Percentiles rank a stretch among this genome's conserved stretches.
Conservation (phyloP, 1,140 invertebrate genomes). For the Argopecten irradians region DNA sequence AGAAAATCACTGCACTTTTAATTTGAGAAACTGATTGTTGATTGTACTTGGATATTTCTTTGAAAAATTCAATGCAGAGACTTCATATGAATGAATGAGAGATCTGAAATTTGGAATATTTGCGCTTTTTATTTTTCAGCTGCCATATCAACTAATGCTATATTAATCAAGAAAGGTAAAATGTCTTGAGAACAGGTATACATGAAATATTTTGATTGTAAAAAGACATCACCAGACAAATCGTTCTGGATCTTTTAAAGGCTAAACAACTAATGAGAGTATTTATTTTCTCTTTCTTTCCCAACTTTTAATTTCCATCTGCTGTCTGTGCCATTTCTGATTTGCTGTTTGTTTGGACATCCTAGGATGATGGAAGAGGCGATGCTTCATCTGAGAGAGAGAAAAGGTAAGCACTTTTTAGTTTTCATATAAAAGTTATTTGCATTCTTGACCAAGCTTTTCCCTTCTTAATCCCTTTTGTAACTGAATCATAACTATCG, state of each 20-base stretch:
- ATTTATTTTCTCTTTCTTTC: constrained; percentile 59
- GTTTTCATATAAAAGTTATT: not conserved
- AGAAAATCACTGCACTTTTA: too few relatives aligned
- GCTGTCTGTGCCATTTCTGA: constrained; percentile 57
- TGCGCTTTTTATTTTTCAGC: constrained; percentile 17
- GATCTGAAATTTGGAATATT: not conserved
- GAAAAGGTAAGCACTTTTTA: constrained; percentile 48
- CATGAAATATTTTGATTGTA: not conserved
- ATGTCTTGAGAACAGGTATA: not conserved
- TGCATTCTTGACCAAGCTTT: not conserved
- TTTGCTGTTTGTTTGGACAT: constrained; percentile 60
- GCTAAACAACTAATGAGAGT: constrained; percentile 55
- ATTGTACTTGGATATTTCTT: too few relatives aligned
- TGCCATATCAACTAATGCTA: not conserved
- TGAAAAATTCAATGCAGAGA: not conserved
- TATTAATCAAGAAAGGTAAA: not conserved
- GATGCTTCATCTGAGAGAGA: constrained; percentile 55
- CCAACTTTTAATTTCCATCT: constrained; percentile 37
- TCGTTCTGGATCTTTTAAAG: not conserved
- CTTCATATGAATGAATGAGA: not conserved
- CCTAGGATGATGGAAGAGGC: constrained; percentile 60
- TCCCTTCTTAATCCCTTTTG: not conserved
- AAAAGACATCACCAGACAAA: not conserved
- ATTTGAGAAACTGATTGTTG: too few relatives aligned
- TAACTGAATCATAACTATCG: not conserved